phyloP scores from a whole-genome alignment of 2,113 vertebrate genomes.

The Psammodynastes pulverulentus region DNA sequence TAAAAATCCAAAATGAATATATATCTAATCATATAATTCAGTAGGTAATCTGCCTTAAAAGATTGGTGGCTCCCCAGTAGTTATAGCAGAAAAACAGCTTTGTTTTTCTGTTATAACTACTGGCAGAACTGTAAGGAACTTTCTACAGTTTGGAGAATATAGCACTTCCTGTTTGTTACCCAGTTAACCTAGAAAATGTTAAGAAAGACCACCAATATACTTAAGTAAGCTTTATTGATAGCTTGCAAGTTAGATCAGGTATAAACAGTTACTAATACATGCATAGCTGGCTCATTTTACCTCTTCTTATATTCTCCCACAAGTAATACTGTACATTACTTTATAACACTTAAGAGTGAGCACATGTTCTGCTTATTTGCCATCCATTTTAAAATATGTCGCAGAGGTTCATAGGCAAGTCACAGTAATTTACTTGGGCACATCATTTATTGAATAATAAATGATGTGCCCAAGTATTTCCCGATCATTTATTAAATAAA shows the following conservation, averaged over 20 bases:
- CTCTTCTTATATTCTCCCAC: neutral
- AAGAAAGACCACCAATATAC: neutral
- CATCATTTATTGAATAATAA: neutral
- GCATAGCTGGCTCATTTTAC: neutral
- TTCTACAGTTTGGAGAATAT: neutral
- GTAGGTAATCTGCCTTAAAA: neutral
- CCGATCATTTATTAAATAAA: neutral
- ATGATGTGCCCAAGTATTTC: no score
- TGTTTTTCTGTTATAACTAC: neutral
- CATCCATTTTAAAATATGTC: neutral
- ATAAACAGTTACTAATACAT: neutral
- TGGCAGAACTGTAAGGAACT: neutral
- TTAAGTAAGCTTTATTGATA: neutral
- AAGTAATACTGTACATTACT: neutral
- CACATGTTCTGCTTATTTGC: neutral
- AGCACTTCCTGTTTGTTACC: neutral
- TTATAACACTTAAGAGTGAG: neutral
- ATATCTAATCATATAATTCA: neutral
- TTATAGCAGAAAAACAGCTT: no score
- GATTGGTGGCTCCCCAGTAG: neutral
- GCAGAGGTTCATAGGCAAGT: neutral
- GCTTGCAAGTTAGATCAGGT: neutral
- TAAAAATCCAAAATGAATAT: constrained; percentile 29
- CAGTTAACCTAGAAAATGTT: neutral
- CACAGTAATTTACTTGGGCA: neutral